A percentile compares a stretch with the other conserved stretches of the same genome.
phyloP scores from a whole-genome alignment of 2,888 invertebrate genomes.

The Embidobia sp. region DNA sequence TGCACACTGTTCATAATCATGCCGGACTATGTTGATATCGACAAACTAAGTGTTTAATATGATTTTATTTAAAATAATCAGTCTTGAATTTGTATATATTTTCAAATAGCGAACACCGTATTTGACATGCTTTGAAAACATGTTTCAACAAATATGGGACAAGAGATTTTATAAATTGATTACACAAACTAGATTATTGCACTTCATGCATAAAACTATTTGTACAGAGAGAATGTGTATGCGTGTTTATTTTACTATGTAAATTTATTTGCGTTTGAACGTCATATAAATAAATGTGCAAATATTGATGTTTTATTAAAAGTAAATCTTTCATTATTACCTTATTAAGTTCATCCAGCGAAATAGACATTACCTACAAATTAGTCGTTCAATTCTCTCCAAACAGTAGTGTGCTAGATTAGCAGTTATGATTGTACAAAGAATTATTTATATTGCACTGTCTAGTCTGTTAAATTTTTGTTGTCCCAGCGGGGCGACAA shows the following conservation, averaged over 20 bases:
- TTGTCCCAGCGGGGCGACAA: no score
- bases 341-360: no score
- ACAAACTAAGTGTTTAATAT: neutral
- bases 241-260: constrained; percentile 19
- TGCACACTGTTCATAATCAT: neutral
- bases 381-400: no score
- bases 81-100: no score
- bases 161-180: neutral
- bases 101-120: neutral
- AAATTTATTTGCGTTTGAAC: constrained; percentile 12
- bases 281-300: constrained; percentile 28
- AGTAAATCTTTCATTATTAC: neutral
- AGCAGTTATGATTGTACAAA: no score
- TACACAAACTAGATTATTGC: neutral
- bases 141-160: neutral
- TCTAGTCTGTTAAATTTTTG: no score
- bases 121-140: neutral
- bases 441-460: no score
- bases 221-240: constrained; percentile 30
- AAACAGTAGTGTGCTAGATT: no score
- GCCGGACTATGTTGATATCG: neutral
- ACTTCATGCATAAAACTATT: constrained; percentile 2
- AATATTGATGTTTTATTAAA: constrained; percentile 38
- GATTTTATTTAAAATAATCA: neutral
- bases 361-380: no score